Conservation (phyloP, 2,113 vertebrate genomes). For the Alouatta palliata region DNA sequence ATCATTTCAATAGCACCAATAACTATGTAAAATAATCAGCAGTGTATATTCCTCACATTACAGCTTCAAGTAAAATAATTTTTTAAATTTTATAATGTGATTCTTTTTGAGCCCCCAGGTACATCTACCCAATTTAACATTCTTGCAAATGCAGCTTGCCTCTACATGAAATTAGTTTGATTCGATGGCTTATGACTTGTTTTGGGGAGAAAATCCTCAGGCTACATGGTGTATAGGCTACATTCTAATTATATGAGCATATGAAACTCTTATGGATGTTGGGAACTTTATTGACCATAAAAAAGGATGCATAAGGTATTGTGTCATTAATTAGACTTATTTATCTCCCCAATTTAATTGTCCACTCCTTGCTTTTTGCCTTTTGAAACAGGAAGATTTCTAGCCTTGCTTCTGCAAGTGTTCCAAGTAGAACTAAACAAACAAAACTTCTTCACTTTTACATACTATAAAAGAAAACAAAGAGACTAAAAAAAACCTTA, state of each 20-base stretch:
- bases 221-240: background rate
- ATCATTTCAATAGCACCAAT: conserved; percentile 55
- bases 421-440: background rate
- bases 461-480: background rate
- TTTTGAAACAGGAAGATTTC: background rate
- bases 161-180: conserved; percentile 39
- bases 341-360: background rate
- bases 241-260: background rate
- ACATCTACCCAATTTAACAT: background rate
- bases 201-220: background rate
- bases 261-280: background rate
- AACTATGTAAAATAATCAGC: conserved; percentile 51
- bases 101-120: conserved; percentile 10
- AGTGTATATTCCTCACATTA: background rate
- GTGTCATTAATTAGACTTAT: background rate
- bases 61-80: conserved; percentile 22
- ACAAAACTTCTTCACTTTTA: background rate
- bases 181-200: background rate
- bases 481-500: background rate
- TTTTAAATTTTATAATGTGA: conserved; percentile 32
- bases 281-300: background rate
- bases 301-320: background rate
- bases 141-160: background rate
- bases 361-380: background rate
- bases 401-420: background rate